Evolutionary conservation across 2,888 invertebrate species (phyloP).

Genomic region (Mythimna lalbum): DNA sequence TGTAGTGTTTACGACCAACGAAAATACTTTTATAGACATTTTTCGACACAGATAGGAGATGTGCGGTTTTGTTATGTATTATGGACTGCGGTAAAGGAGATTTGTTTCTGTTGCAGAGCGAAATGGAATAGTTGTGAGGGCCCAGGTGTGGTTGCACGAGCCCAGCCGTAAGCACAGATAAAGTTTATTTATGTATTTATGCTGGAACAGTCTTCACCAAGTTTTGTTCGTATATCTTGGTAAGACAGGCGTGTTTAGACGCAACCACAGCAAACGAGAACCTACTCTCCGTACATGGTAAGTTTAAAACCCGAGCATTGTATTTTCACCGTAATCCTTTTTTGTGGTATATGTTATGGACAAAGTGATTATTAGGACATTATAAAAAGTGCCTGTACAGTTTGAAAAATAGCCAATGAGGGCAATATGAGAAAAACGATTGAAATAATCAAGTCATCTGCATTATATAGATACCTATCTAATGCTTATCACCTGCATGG

Average conservation of each 20-base stretch:
- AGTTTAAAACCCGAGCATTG: background rate
- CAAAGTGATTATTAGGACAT: constrained; percentile 3
- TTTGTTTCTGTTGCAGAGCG: constrained; percentile 44
- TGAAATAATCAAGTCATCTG: too few relatives aligned
- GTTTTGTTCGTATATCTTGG: constrained; percentile 15
- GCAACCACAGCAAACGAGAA: constrained; percentile 2
- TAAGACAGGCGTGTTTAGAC: constrained; percentile 21
- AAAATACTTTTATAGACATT: constrained; percentile 71
- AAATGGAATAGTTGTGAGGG: constrained; percentile 40
- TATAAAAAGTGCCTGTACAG: background rate
- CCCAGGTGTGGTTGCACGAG: constrained; percentile 46
- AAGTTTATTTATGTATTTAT: constrained; percentile 40
- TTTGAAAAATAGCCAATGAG: too few relatives aligned
- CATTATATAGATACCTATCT: too few relatives aligned
- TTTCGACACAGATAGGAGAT: constrained; percentile 67
- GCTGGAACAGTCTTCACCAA: constrained; percentile 16
- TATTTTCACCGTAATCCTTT: constrained; percentile 4
- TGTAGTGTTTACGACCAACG: constrained; percentile 82
- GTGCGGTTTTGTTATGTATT: constrained; percentile 58
- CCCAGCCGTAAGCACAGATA: constrained; percentile 45
- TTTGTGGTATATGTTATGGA: constrained; percentile 7
- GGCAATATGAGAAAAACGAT: background rate
- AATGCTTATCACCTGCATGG: too few relatives aligned
- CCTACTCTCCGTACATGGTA: background rate
- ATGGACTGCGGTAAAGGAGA: constrained; percentile 37